These are phyloP conservation scores for Aptenodytes forsteri DNA, from an alignment of 2,113 vertebrate species.

Conservation along the genomic window DNA sequence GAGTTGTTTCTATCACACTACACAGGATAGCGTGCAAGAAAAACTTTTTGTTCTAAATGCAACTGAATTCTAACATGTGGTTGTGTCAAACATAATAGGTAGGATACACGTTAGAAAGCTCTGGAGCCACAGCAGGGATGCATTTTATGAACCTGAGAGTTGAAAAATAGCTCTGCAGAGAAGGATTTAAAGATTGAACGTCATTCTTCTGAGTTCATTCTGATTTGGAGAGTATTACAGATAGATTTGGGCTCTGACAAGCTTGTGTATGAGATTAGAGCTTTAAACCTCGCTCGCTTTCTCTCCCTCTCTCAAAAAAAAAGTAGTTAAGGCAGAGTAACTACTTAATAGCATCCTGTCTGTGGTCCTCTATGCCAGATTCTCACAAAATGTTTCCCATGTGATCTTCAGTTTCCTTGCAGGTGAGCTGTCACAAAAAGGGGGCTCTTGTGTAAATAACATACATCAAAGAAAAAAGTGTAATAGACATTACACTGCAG, in stretches of 20 bases:
- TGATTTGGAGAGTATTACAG: slow-evolving; percentile 57
- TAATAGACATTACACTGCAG: background rate
- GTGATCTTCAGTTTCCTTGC: background rate
- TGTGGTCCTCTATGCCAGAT: background rate
- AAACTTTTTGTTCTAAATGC: background rate
- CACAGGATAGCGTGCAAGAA: background rate
- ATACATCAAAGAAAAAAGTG: background rate
- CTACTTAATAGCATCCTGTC: background rate
- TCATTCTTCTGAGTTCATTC: slow-evolving; percentile 58
- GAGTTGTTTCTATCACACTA: background rate
- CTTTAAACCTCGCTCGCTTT: background rate
- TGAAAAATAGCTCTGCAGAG: slow-evolving; percentile 59
- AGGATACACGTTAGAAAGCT: slow-evolving; percentile 8
- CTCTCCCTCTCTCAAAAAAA: background rate
- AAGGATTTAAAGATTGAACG: slow-evolving; percentile 61
- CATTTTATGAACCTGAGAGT: slow-evolving; percentile 39
- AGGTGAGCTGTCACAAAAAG: background rate
- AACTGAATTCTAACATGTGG: background rate
- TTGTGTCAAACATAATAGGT: background rate
- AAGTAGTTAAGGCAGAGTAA: background rate
- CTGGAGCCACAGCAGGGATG: background rate
- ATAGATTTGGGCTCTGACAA: slow-evolving; percentile 34
- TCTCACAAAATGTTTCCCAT: background rate
- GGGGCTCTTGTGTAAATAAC: background rate
- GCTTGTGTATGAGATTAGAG: slow-evolving; percentile 45